Conservation (phyloP, 2,113 vertebrate genomes). For the Potamarius usumacintae region DNA sequence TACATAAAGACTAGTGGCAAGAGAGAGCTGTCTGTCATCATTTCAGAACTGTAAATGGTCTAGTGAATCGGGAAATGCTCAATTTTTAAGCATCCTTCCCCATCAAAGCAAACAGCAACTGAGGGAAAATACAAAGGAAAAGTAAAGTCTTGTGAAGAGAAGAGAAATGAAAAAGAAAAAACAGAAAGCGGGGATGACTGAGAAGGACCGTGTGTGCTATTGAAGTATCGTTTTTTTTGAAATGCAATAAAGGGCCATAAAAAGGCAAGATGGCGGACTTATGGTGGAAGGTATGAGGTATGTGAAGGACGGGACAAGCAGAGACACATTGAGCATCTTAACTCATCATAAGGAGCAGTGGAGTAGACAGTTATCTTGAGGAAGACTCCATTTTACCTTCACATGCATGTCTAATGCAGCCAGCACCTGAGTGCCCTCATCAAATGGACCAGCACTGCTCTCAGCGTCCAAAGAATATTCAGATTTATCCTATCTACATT, state of each 20-base stretch:
- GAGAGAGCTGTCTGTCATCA: not conserved
- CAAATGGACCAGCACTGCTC: not conserved
- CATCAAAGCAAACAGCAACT: constrained; percentile 15
- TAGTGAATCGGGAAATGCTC: not conserved
- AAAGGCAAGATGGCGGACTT: constrained; percentile 1
- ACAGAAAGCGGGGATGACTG: not conserved
- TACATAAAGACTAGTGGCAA: not conserved
- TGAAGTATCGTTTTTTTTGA: not conserved
- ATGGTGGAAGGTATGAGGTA: not conserved
- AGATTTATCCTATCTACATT: no score
- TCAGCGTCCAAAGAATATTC: not conserved
- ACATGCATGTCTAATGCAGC: not conserved
- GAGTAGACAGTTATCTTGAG: no score
- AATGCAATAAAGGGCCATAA: not conserved
- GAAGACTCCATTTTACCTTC: not conserved
- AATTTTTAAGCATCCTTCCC: not conserved
- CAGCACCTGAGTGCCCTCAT: not conserved
- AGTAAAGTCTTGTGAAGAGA: constrained; percentile 8
- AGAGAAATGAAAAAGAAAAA: not conserved
- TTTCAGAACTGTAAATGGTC: constrained; percentile 26
- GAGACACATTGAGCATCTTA: not conserved
- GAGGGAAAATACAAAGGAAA: not conserved
- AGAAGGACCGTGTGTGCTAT: not conserved
- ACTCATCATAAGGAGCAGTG: not conserved
- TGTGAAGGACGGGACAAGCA: constrained; percentile 4